Base-by-base conservation (phyloP, 1,140 invertebrate genomes). In the Sitodiplosis mosellana region DNA sequence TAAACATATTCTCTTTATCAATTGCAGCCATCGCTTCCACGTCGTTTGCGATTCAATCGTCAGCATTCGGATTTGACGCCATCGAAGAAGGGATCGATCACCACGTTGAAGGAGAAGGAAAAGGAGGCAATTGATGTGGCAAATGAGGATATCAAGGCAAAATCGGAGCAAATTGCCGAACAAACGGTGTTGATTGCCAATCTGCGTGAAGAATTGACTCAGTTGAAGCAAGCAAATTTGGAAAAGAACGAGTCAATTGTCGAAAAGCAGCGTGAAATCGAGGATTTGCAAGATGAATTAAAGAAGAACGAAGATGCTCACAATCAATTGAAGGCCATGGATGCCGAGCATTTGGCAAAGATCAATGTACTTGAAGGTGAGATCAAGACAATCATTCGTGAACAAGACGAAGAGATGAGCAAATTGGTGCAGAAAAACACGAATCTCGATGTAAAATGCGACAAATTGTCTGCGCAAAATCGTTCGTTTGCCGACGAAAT, bases 141-240 rank as follows among this genome's bases (percentile, higher is more conserved):
- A 20, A 61, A 64, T 49, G 54, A 58, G 6, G 61, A 64, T 46
- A 59, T 64, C 41, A 55, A 61, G 8, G 55, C 55, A 44, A 64
- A 64, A 54, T 62, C 63, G 38, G 61, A 64, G 44, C 47, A 62
- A 14, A 55, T 64, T 19, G 56, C 61, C 37, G 63, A 58, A 15
- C 60, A 63, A 45, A 33, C 61, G 12, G 59, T 56, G 33, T 59
- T 62, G 17, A 45, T 64, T 48, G 59, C 63, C 43, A 61, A 63
- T 18, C 46, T 64, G 41, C 53, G 56, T 6, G 54, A 58, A 14
- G 59, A 64, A 33, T 56, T 63, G 2, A 56, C 59, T 21, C 58
- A 63, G 40, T 48, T 64, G 15, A 61, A 8, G 8, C 10, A 12
- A 14, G 22, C 18, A 17, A 27, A 27, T 15, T 8, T 12, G 14